Evolutionary conservation across 2,797 vertebrate genomes (phyloP).

Genomic region (Oryzias dopingdopingensis): DNA sequence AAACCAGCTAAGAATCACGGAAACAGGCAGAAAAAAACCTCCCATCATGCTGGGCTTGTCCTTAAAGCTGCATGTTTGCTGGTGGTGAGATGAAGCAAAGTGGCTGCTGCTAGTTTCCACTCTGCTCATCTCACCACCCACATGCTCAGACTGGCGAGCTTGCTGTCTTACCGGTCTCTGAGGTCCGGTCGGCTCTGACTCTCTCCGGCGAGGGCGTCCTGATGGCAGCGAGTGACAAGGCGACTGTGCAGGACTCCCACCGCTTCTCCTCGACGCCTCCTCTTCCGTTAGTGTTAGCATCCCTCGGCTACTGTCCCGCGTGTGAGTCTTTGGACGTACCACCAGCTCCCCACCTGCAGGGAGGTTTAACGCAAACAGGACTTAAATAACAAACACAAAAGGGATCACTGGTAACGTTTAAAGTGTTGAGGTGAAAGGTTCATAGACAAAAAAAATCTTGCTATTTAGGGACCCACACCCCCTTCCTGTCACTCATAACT

Average conservation of each 20-base stretch:
- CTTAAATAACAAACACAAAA: not conserved
- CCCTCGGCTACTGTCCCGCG: conserved; percentile 78
- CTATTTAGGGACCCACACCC: no score
- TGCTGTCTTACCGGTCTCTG: conserved; percentile 94
- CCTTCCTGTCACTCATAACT: no score
- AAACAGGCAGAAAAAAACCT: not conserved
- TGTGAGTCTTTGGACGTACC: conserved; percentile 83
- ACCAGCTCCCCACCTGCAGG: conserved; percentile 70
- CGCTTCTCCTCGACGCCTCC: conserved; percentile 73
- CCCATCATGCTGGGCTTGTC: conserved; percentile 38
- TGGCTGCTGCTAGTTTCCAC: conserved; percentile 13
- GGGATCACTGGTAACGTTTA: no score
- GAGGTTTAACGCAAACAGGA: not conserved
- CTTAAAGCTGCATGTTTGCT: conserved; percentile 28
- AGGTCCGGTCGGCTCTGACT: conserved; percentile 89
- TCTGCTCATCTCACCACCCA: conserved; percentile 31
- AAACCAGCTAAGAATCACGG: not conserved
- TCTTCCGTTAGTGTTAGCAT: conserved; percentile 90
- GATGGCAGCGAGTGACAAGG: conserved; percentile 89
- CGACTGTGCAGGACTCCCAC: conserved; percentile 84
- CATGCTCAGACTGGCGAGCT: conserved; percentile 8
- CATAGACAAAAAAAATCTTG: no score
- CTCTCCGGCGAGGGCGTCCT: conserved; percentile 84
- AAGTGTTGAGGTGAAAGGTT: no score
- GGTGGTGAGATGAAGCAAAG: conserved; percentile 15